Evolutionary conservation across 2,888 invertebrate species (phyloP), one percentile per base, ranked within the genome.

Genomic region (Epinotia ramella): DNA sequence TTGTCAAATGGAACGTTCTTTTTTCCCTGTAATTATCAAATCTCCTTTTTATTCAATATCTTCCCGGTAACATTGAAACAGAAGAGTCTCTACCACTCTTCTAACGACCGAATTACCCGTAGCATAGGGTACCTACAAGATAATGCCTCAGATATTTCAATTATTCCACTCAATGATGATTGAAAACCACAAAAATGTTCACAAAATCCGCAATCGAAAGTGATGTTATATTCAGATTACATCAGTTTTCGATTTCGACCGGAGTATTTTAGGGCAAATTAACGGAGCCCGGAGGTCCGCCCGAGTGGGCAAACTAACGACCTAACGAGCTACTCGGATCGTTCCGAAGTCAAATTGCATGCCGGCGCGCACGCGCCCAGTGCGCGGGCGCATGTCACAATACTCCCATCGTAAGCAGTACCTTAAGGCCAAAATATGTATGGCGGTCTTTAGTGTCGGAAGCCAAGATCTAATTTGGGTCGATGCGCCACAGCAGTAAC

Each of bases 271-370:
- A 24, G 59, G 44, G n/a, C 46, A 69, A 69, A 28, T 60, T 57
- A 46, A 24, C 1, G 62, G 2, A 33, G 62, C 7, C n/a, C 69
- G 63, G 44, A 70, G 74, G 66, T 67, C 33, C 76, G 67, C 13
- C 56, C 62, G 67, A 76, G 66, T 67, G 72, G 63, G 28, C 76
- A 76, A 71, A 16, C 62, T 76, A 76, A 76, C 46, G 46, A 46
- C 6, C 60, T 76, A 76, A 76, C 33, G 33, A 46, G 62, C 70
- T 68, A 64, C 62, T 67, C 73, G 20, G 69, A 46, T 72, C 49
- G 60, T 65, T 73, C 73, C 64, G 28, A 69, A 63, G 69, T 77
- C 66, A 77, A 73, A 77, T 73, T 73, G 70, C 77, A 77, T 70
- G 77, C 68, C 64, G n/a, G 57, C 57, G 77, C 67, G 60, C 76